These are phyloP conservation scores for Cybosia mesomella DNA, from an alignment of 2,888 invertebrate species.

Conservation along the genomic window DNA sequence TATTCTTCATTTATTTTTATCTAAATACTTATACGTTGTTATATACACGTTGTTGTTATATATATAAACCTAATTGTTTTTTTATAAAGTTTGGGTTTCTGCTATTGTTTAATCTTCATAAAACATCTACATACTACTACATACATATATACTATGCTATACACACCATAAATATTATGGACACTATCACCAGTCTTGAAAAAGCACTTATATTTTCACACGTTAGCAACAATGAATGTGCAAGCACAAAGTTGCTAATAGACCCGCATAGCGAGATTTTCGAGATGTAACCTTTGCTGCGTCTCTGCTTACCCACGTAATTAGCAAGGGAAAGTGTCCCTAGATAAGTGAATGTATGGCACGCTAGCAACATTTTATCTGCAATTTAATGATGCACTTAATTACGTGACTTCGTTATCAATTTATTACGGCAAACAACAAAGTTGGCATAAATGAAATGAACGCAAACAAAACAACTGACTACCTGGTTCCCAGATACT, in stretches of 20 bases:
- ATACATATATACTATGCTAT: no score
- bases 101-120: not conserved
- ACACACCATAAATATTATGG: not conserved
- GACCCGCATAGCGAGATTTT: conserved; percentile 51
- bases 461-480: not conserved
- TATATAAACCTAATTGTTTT: no score
- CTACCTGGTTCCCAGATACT: no score
- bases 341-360: conserved; percentile 63
- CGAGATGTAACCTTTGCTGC: conserved; percentile 40
- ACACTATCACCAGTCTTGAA: not conserved
- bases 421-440: conserved; percentile 20
- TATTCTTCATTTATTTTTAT: conserved; percentile 1
- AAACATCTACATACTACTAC: not conserved
- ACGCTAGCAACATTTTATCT: conserved; percentile 57
- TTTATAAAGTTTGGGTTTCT: not conserved
- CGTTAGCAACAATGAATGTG: conserved; percentile 32
- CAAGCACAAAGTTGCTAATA: conserved; percentile 45
- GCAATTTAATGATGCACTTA: conserved; percentile 53
- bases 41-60: no score
- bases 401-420: conserved; percentile 43
- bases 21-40: not conserved
- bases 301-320: conserved; percentile 54
- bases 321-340: conserved; percentile 72
- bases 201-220: conserved; percentile 32
- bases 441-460: conserved; percentile 7